phyloP scores from a whole-genome alignment of 2,888 invertebrate genomes.

The Tuta absoluta region DNA sequence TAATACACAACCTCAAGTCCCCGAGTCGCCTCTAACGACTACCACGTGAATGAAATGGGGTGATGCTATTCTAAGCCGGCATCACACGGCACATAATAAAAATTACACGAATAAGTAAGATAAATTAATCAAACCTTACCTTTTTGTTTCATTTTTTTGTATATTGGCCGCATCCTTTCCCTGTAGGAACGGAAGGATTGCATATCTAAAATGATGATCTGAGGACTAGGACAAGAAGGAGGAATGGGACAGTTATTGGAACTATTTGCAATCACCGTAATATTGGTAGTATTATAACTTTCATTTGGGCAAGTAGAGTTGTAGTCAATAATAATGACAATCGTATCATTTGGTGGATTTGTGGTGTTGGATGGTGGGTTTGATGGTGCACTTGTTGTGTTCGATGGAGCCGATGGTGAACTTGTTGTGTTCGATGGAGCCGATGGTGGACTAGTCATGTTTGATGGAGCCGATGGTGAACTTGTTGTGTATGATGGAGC shows the following conservation, averaged over 20 bases:
- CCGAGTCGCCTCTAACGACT: no score
- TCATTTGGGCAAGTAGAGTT: background rate
- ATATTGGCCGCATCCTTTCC: conserved; percentile 6
- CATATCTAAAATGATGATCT: background rate
- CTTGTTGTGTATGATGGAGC: background rate
- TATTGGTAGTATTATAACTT: background rate
- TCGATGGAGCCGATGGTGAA: no score
- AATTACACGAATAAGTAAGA: no score
- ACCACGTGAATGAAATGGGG: no score
- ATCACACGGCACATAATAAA: background rate
- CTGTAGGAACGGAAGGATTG: background rate
- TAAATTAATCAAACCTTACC: background rate
- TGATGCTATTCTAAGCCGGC: no score
- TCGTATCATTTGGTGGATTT: background rate
- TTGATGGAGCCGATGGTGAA: background rate
- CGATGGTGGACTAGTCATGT: background rate
- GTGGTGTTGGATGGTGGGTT: background rate
- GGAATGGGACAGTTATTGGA: background rate
- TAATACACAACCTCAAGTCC: no score
- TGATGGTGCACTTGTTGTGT: background rate
- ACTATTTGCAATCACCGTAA: background rate
- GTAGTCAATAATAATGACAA: background rate
- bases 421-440: background rate
- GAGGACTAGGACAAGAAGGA: background rate
- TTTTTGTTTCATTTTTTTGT: background rate